phyloP scores from a whole-genome alignment of 1,140 invertebrate genomes.

The Tetranychus cinnabarinus region DNA sequence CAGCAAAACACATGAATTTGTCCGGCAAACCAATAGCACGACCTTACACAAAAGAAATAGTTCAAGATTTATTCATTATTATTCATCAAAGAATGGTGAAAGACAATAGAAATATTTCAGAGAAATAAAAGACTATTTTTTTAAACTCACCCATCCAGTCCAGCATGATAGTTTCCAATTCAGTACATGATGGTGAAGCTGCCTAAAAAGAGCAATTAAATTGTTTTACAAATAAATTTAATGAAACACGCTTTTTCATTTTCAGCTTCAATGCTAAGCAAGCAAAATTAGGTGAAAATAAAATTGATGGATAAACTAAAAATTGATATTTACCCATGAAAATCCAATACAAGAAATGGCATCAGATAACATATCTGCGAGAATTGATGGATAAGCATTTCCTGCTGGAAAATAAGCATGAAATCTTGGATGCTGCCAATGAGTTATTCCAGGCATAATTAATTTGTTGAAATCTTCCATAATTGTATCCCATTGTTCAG shows the following conservation, averaged over 20 bases:
- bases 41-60: too few relatives aligned
- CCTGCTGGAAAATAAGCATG: conserved; percentile 97
- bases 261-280: too few relatives aligned
- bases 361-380: conserved; percentile 90
- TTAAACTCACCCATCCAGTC: conserved; percentile 23
- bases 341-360: conserved; percentile 93
- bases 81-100: too few relatives aligned
- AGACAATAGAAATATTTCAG: too few relatives aligned
- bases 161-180: conserved; percentile 28
- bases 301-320: neutral
- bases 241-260: too few relatives aligned
- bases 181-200: conserved; percentile 28
- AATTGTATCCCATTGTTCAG: conserved; percentile 71
- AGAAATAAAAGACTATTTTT: too few relatives aligned
- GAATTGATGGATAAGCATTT: conserved; percentile 86
- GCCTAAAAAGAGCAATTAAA: conserved; percentile 17
- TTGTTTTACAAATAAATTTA: too few relatives aligned
- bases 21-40: conserved; percentile 28
- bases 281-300: neutral
- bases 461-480: conserved; percentile 81
- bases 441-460: conserved; percentile 94
- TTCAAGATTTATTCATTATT: too few relatives aligned
- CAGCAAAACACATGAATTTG: conserved; percentile 28
- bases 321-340: conserved; percentile 57
- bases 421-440: conserved; percentile 97